Base-by-base conservation (phyloP, 2,888 invertebrate genomes). In the Thalpophila matura region DNA sequence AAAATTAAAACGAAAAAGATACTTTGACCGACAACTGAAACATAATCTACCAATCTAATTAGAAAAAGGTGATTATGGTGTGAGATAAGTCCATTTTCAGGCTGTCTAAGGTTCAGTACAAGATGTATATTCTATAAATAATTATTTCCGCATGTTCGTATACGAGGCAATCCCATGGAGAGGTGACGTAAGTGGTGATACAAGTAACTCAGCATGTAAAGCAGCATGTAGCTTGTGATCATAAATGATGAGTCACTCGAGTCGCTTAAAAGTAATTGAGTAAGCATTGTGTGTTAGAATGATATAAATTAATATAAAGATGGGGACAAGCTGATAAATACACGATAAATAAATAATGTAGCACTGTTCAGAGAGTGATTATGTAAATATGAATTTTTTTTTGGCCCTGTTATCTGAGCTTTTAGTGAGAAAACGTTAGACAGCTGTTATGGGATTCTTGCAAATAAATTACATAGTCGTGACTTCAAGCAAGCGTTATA, bases 111-210 rank as follows among this genome's bases (percentile, higher is more conserved):
- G n/a, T 60, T 53, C 31, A 16, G 58, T 37, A 40, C 4, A 31
- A 29, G 12, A 9, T 10, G 20, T 57, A 40, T 42, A 35, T 43
- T 22, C 4, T 16, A 38, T 27, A 64, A n/a, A n/a, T n/a, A n/a
- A n/a, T n/a, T 35, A 73, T 54, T 22, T 24, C 67, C 59, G 42
- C 74, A 60, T 74, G 42, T 74, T 71, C 43, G 56, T 71, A 60
- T 53, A 71, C 74, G 61, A 74, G 6, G 74, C 74, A 71, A 74
- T 74, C 74, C 56, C 67, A 60, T 53, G 53, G 69, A 60, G 71
- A 31, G 55, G 22, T 74, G 74, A 74, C 71, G 29, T 42, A 71
- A 71, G 68, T 53, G 60, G 74, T 67, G 55, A 67, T 55, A 71
- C 38, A 60, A 49, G 37, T 56, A 74, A 61, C 50, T 55, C 60